Conservation (phyloP, 2,113 vertebrate species). For the Xenopus tropicalis region DNA sequence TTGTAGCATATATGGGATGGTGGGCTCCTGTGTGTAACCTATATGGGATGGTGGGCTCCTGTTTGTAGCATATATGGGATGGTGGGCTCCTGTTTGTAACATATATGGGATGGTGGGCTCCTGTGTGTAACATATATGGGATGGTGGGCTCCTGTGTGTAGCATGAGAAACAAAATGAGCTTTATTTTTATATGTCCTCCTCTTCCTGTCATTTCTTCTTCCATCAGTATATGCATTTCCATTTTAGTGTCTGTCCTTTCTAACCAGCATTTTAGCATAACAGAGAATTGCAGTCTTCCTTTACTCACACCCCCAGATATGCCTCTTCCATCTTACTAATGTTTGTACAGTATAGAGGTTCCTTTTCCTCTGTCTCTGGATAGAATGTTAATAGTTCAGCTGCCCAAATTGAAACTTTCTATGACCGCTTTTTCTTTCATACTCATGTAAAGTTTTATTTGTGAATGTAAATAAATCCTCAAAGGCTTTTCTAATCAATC, state of each 20-base stretch:
- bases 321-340: too few relatives aligned
- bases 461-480: constrained; percentile 40
- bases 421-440: too few relatives aligned
- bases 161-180: constrained; percentile 19
- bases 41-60: neutral
- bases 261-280: too few relatives aligned
- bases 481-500: neutral
- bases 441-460: constrained; percentile 13
- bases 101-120: too few relatives aligned
- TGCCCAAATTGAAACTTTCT: too few relatives aligned
- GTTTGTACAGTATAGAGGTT: too few relatives aligned
- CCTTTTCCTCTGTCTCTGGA: too few relatives aligned
- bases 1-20: neutral
- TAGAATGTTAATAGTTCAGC: too few relatives aligned
- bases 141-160: constrained; percentile 9
- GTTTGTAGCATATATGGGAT: neutral
- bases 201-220: neutral
- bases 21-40: neutral
- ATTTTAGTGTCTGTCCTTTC: neutral
- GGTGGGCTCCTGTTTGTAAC: neutral
- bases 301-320: too few relatives aligned
- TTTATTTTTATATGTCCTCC: neutral
- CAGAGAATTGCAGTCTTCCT: too few relatives aligned
- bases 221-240: neutral
- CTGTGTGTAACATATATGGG: neutral